Base-by-base conservation (phyloP, 2,797 vertebrate species). In the Silurus lanzhouensis region DNA sequence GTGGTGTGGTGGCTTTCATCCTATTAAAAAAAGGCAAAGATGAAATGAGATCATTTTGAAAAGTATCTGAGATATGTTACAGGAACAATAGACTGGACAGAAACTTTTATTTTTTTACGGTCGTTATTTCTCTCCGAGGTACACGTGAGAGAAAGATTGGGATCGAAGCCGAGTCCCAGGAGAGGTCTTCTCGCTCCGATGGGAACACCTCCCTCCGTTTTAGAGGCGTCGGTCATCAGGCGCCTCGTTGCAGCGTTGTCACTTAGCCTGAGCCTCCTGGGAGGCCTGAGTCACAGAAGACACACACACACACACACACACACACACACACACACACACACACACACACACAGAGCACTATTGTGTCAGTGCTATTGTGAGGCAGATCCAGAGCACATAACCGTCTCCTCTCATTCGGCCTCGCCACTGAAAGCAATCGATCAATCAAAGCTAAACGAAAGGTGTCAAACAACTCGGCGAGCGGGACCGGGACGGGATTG, bases 401-500 rank as follows among this genome's bases (percentile, higher is more conserved):
- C 66, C 17, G 60, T 82, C 79, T 85, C 20, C 6, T 58, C 27
- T 46, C 64, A 57, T 77, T 88, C 64, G 79, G 84, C 87, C 88
- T 82, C 74, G 76, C 76, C 13, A 66, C 71, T 85, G 71, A 88
- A 79, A 85, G 84, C 84, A 61, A 87, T 88, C 70, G 80, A 88
- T 88, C 89, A 86, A 82, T 86, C 77, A 61, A 81, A 84, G 80
- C 66, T 27, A 48, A 83, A 84, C 44, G 82, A 85, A 81, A 84
- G 79, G 64, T 88, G 88, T 90, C 90, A 90, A 89, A 90, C 87
- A 85, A 70, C 19, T 67, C 70, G 12, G 60, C 27, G 83, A 57
- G 82, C 57, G 27, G 70, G 38, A 64, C 14, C 78, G 85, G 58
- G 71, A 85, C 15, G 4, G 52, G 86, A 60, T 82, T 84, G 52